phyloP scores from a whole-genome alignment of 2,888 invertebrate genomes.

The Troides aeacus region DNA sequence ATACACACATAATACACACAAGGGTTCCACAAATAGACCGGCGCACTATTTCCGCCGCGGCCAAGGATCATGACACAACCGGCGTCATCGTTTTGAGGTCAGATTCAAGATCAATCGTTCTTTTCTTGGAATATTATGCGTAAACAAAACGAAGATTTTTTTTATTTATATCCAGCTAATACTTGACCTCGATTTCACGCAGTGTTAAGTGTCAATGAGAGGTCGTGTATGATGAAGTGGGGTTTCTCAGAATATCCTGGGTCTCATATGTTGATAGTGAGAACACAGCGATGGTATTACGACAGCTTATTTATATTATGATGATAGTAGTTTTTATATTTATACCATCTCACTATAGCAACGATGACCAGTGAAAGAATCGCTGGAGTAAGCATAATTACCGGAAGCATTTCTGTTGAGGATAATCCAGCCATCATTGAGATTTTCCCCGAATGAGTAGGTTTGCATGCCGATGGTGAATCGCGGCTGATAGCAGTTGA shows the following conservation, averaged over 20 bases:
- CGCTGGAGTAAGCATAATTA: constrained; percentile 32
- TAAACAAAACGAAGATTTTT: constrained; percentile 14
- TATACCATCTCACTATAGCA: neutral
- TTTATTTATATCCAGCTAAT: neutral
- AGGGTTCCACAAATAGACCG: constrained; percentile 53
- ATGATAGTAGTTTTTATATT: too few relatives aligned
- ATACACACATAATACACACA: too few relatives aligned
- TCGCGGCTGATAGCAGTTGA: constrained; percentile 63
- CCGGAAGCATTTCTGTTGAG: constrained; percentile 69
- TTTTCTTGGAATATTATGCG: constrained; percentile 18
- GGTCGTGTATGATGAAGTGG: too few relatives aligned
- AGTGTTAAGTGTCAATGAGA: too few relatives aligned
- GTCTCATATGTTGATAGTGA: too few relatives aligned
- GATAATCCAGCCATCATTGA: constrained; percentile 70
- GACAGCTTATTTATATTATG: too few relatives aligned
- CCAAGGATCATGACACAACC: constrained; percentile 50
- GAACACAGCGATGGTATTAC: too few relatives aligned
- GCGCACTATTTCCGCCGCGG: constrained; percentile 40
- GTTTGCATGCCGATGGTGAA: constrained; percentile 62
- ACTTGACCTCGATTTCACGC: too few relatives aligned
- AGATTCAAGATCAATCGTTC: constrained; percentile 27
- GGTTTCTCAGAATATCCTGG: too few relatives aligned
- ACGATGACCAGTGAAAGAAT: too few relatives aligned
- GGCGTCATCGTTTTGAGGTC: constrained; percentile 32
- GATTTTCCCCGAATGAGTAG: constrained; percentile 65